Evolutionary conservation across 53 echinoderm and acorn worm genomes (phyloP).

Genomic region (Stichopus horrens): DNA sequence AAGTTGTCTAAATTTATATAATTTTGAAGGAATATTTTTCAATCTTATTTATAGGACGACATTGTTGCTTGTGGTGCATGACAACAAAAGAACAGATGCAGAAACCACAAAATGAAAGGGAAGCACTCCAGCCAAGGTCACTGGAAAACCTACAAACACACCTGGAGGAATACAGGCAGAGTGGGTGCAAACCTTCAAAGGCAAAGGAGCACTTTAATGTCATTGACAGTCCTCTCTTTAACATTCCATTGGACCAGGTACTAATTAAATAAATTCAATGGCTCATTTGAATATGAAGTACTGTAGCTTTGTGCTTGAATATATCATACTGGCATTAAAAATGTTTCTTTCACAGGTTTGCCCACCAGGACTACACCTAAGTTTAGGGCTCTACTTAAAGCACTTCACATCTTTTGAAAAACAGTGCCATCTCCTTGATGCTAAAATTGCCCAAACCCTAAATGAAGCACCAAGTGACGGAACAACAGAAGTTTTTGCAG

Average conservation of each 20-base stretch:
- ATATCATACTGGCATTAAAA: too few relatives aligned
- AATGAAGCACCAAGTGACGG: too few relatives aligned
- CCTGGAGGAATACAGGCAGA: background rate
- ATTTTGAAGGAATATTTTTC: background rate
- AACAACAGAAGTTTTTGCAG: background rate
- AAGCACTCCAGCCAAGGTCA: background rate
- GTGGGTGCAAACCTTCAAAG: background rate
- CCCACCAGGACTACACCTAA: slow-evolving; percentile 19
- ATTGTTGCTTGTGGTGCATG: slow-evolving; percentile 56
- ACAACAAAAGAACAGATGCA: slow-evolving; percentile 41
- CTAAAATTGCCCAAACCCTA: background rate
- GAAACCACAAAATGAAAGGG: background rate
- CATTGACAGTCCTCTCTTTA: slow-evolving; percentile 14
- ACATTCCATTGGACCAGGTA: slow-evolving; percentile 35
- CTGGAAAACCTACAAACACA: background rate
- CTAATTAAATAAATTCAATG: background rate
- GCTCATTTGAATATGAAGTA: too few relatives aligned
- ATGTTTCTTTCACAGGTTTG: slow-evolving; percentile 13
- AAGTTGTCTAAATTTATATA: too few relatives aligned
- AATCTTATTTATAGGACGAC: slow-evolving; percentile 45
- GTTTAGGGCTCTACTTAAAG: slow-evolving; percentile 13
- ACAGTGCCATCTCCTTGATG: background rate
- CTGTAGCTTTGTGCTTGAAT: too few relatives aligned
- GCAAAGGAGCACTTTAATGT: slow-evolving; percentile 17
- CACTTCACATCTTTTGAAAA: slow-evolving; percentile 10